These are phyloP conservation scores for Helicoverpa zea DNA, from an alignment of 1,140 invertebrate species.

Conservation along the genomic window DNA sequence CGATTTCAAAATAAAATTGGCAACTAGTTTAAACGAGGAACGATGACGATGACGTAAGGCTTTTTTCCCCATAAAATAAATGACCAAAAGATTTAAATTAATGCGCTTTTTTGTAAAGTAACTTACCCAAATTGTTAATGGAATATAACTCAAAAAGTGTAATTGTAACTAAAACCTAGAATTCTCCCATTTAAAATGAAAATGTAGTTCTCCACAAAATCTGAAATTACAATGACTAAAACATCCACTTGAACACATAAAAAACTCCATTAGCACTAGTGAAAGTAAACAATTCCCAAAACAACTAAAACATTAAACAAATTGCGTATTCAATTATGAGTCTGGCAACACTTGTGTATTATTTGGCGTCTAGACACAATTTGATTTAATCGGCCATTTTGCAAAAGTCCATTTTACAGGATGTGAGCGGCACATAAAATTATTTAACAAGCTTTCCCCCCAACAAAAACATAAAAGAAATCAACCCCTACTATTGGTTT, in stretches of 20 bases:
- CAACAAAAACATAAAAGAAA: slow-evolving; percentile 63
- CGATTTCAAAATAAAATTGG: too few relatives aligned
- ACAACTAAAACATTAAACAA: slow-evolving; percentile 19
- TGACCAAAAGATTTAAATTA: too few relatives aligned
- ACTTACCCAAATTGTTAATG: too few relatives aligned
- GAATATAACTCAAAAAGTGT: too few relatives aligned
- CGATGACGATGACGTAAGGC: too few relatives aligned
- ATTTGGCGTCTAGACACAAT: slow-evolving; percentile 63
- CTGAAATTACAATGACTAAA: too few relatives aligned
- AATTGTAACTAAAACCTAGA: too few relatives aligned
- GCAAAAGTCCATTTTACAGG: slow-evolving; percentile 62
- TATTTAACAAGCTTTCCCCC: slow-evolving; percentile 71
- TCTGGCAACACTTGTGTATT: slow-evolving; percentile 30
- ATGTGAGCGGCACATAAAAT: slow-evolving; percentile 69
- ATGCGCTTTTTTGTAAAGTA: too few relatives aligned
- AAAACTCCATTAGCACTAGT: background rate
- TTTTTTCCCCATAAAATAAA: too few relatives aligned
- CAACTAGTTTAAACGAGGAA: too few relatives aligned
- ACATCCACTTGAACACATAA: background rate
- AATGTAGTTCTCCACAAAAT: too few relatives aligned
- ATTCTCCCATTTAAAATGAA: too few relatives aligned
- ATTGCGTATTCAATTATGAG: slow-evolving; percentile 20
- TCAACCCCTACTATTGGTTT: slow-evolving; percentile 54
- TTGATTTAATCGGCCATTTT: slow-evolving; percentile 66
- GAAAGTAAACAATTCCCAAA: background rate